phyloP scores from a whole-genome alignment of 2,113 vertebrate genomes.

The Reinhardtius hippoglossoides region DNA sequence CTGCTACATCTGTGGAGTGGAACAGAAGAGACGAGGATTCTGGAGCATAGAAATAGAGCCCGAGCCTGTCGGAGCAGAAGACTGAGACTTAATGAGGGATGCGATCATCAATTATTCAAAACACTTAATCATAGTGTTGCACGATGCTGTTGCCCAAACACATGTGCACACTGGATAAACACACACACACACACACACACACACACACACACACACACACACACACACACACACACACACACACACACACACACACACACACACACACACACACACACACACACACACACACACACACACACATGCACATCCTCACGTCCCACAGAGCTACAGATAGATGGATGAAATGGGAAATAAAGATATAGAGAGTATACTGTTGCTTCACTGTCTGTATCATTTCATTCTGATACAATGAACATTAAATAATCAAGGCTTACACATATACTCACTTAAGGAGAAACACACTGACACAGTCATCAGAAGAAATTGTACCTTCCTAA shows the following conservation, averaged over 20 bases:
- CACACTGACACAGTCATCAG: no score
- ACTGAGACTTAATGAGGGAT: constrained; percentile 77
- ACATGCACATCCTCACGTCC: no score
- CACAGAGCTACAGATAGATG: constrained; percentile 19
- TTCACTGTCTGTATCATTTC: constrained; percentile 11
- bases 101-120: constrained; percentile 83
- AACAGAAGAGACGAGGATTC: constrained; percentile 49
- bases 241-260: constrained; percentile 26
- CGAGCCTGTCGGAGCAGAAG: constrained; percentile 55
- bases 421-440: no score
- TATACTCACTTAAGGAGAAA: no score
- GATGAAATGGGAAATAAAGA: constrained; percentile 37
- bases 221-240: no score
- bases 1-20: constrained; percentile 54
- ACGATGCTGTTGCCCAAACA: constrained; percentile 67
- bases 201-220: no score
- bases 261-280: no score
- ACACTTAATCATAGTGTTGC: constrained; percentile 77
- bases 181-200: constrained; percentile 29
- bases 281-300: no score
- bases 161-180: constrained; percentile 29
- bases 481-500: no score
- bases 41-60: constrained; percentile 63
- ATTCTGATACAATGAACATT: constrained; percentile 6
- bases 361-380: constrained; percentile 6